phyloP scores from a whole-genome alignment of 2,113 vertebrate genomes.

The Nerophis lumbriciformis region DNA sequence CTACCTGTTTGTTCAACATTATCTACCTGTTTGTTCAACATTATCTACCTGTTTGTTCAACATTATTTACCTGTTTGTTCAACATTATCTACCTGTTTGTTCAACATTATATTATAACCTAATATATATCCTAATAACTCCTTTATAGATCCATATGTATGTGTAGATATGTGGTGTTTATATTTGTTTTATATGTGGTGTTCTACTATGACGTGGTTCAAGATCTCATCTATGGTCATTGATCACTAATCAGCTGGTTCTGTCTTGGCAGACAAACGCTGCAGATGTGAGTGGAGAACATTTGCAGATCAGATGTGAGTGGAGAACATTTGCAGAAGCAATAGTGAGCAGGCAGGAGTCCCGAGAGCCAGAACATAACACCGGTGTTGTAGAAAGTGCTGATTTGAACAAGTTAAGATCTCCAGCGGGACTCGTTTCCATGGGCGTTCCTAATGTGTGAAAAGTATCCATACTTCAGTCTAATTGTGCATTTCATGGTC shows the following conservation, averaged over 20 bases:
- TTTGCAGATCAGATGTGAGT: background rate
- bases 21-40: too few relatives aligned
- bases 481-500: constrained; percentile 65
- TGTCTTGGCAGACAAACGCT: too few relatives aligned
- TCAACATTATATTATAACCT: too few relatives aligned
- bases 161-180: constrained; percentile 14
- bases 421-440: constrained; percentile 29
- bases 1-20: too few relatives aligned
- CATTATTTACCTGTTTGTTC: too few relatives aligned
- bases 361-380: constrained; percentile 4
- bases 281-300: background rate
- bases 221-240: background rate
- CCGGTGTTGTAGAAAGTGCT: constrained; percentile 13
- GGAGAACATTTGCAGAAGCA: background rate
- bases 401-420: constrained; percentile 7
- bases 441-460: constrained; percentile 51
- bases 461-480: constrained; percentile 57
- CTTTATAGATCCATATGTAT: too few relatives aligned
- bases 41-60: too few relatives aligned
- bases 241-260: background rate
- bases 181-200: background rate
- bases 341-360: background rate
- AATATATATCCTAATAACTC: too few relatives aligned
- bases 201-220: background rate
- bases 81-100: too few relatives aligned